phyloP scores from a whole-genome alignment of 64 coral and sea anemone species.

The Anthopleura sola region DNA sequence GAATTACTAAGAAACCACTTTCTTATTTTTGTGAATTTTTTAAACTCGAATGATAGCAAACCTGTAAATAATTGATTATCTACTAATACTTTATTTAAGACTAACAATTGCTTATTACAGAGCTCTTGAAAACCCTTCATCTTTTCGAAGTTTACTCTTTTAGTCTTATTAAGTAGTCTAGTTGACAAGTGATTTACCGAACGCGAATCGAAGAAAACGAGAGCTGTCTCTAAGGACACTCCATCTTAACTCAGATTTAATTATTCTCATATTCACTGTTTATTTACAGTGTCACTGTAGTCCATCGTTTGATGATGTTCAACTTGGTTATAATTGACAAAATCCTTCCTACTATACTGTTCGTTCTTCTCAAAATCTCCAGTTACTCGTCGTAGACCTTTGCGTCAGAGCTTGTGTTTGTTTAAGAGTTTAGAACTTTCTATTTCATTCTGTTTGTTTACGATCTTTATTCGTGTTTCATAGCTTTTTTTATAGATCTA shows the following conservation, averaged over 20 bases:
- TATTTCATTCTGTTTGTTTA: not conserved
- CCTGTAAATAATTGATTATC: not conserved
- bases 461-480: not conserved
- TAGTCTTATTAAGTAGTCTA: not conserved
- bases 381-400: not conserved
- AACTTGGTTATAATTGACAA: conserved; percentile 16
- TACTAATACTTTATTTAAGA: conserved; percentile 2
- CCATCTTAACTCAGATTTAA: not conserved
- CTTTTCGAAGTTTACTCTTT: not conserved
- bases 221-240: not conserved
- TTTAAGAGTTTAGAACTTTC: not conserved
- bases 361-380: not conserved
- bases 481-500: not conserved
- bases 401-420: not conserved
- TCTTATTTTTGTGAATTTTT: not conserved
- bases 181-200: conserved; percentile 4
- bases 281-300: not conserved
- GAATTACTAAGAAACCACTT: not conserved
- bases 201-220: not conserved
- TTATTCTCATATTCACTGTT: not conserved
- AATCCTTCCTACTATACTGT: not conserved
- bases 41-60: not conserved
- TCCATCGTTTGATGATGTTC: not conserved
- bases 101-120: not conserved
- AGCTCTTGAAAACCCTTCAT: conserved; percentile 1